phyloP scores from a whole-genome alignment of 2,113 vertebrate genomes.

The Pelvicachromis taeniatus region DNA sequence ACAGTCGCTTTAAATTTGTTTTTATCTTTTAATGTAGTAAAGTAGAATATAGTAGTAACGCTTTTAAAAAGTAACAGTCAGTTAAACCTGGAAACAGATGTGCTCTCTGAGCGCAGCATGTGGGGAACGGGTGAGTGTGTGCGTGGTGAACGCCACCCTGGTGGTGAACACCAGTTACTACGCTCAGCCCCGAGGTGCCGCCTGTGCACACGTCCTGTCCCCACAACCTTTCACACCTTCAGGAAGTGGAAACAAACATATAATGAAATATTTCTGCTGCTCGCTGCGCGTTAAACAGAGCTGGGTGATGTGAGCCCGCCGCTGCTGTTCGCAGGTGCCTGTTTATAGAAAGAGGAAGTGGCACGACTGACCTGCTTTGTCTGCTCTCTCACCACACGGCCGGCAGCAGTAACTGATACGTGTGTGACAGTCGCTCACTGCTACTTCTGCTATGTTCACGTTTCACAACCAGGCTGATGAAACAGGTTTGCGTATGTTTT shows the following conservation, averaged over 20 bases:
- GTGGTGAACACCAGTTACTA: background rate
- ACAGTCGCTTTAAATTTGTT: background rate
- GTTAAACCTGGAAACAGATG: too few species aligned
- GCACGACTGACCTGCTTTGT: too few species aligned
- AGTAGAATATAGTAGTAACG: background rate
- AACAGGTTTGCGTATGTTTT: too few species aligned
- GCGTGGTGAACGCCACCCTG: background rate
- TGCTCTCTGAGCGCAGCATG: too few species aligned
- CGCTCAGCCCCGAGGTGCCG: rapidly evolving
- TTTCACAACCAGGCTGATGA: background rate
- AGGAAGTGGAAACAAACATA: rapidly evolving
- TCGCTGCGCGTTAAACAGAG: rapidly evolving
- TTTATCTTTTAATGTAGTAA: background rate
- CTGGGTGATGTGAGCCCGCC: rapidly evolving
- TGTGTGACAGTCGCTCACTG: background rate
- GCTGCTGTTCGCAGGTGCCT: background rate
- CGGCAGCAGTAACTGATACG: background rate
- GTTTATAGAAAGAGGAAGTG: background rate
- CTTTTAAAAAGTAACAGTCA: rapidly evolving
- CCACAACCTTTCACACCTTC: background rate
- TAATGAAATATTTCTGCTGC: rapidly evolving
- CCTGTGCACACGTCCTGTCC: background rate
- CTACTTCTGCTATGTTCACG: background rate
- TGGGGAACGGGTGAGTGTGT: too few species aligned
- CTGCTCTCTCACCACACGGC: background rate